Percentiles rank a stretch among this genome's conserved stretches.
These are phyloP conservation scores for Sympetrum striolatum DNA, from an alignment of 2,888 invertebrate species.

Conservation along the genomic window DNA sequence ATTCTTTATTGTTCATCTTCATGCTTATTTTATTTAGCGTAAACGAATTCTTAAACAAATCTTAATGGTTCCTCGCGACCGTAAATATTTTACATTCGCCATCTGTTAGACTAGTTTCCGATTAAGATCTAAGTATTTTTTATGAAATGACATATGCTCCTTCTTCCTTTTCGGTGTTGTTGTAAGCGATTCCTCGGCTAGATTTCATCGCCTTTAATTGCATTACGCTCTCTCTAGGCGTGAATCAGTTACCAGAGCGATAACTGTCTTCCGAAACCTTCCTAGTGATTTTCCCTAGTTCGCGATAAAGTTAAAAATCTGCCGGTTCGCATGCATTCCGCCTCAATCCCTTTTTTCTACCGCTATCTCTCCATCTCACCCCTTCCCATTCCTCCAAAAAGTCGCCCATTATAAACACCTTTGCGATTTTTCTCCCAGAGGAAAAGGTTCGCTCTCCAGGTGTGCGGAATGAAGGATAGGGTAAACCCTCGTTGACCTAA, in stretches of 20 bases:
- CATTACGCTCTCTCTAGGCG: neutral
- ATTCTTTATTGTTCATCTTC: too few relatives aligned
- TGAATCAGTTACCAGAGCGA: neutral
- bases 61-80: too few relatives aligned
- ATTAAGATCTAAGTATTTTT: too few relatives aligned
- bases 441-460: neutral
- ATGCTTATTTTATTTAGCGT: too few relatives aligned
- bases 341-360: neutral
- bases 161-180: too few relatives aligned
- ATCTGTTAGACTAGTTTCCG: too few relatives aligned
- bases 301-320: slow-evolving; percentile 18
- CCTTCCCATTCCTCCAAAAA: neutral
- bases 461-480: too few relatives aligned
- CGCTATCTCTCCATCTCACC: neutral
- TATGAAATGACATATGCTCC: too few relatives aligned
- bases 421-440: neutral
- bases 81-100: too few relatives aligned
- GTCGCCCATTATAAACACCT: neutral
- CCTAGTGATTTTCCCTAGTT: neutral
- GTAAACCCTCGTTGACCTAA: too few relatives aligned
- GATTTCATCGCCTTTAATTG: neutral
- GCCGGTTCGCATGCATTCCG: neutral
- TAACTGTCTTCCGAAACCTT: neutral
- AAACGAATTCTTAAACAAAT: too few relatives aligned
- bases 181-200: too few relatives aligned